Conservation (phyloP, 92 coral and sea anemone species). For the Scolanthus callimorphus region DNA sequence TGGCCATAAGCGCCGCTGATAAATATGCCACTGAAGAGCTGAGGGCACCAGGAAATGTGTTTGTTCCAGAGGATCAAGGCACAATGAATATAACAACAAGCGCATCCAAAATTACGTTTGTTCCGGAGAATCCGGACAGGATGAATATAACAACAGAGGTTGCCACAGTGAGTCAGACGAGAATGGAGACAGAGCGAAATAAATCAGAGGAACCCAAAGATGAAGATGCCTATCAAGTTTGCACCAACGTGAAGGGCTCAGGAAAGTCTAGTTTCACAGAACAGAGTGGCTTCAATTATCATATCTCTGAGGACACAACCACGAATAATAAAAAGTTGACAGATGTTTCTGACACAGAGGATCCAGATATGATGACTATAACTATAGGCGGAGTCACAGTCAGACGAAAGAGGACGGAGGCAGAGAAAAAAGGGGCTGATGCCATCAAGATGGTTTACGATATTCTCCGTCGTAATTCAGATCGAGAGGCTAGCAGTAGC, state of each 20-base stretch:
- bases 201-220: neutral
- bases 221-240: neutral
- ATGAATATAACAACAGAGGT: neutral
- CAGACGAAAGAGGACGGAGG: slow-evolving; percentile 13
- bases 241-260: neutral
- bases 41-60: neutral
- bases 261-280: neutral
- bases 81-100: neutral
- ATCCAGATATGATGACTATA: neutral
- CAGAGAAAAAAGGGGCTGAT: slow-evolving; percentile 44
- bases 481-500: slow-evolving; percentile 12
- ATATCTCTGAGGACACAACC: too few species aligned
- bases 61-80: neutral
- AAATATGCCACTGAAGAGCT: neutral
- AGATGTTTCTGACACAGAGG: neutral
- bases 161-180: neutral
- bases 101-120: neutral
- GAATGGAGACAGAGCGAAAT: too few species aligned
- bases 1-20: neutral
- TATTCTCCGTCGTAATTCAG: slow-evolving; percentile 44
- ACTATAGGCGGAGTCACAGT: neutral
- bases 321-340: neutral
- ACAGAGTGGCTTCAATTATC: too few species aligned
- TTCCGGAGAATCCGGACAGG: neutral
- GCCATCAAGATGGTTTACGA: slow-evolving; percentile 50